Conservation (phyloP, 2,888 invertebrate genomes). For the Polyommatus iphigenia region DNA sequence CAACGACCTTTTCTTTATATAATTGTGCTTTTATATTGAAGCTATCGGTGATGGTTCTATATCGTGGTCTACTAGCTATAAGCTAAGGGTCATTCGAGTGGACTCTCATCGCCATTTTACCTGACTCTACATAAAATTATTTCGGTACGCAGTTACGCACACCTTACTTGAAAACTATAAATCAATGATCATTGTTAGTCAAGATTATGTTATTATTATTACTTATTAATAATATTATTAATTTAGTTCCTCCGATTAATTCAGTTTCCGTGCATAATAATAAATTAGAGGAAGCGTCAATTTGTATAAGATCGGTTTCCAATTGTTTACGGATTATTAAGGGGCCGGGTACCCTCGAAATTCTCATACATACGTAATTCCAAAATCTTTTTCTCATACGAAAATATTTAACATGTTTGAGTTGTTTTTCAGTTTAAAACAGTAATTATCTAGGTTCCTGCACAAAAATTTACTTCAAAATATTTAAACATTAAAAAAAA, state of each 20-base stretch:
- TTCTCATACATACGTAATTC: no score
- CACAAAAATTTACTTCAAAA: no score
- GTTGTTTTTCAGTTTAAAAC: no score
- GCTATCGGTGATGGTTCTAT: neutral
- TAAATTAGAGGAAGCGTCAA: neutral
- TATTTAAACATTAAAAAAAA: no score
- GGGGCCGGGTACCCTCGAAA: no score
- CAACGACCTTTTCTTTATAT: constrained; percentile 25
- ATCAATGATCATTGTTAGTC: neutral
- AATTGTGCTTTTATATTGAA: constrained; percentile 11
- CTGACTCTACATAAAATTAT: neutral
- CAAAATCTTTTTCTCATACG: no score
- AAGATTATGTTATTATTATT: neutral
- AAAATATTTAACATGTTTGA: no score
- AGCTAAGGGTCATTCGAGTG: neutral
- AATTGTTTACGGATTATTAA: neutral
- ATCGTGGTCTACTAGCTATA: neutral
- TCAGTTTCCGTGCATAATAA: neutral
- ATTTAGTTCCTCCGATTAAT: neutral
- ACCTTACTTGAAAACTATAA: neutral
- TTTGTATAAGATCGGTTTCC: neutral
- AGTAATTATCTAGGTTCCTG: no score
- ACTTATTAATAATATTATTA: neutral
- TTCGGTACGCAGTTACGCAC: neutral
- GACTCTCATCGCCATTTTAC: neutral